Base-by-base conservation (phyloP, 2,797 vertebrate species). In the Pseudochromis fuscus region DNA sequence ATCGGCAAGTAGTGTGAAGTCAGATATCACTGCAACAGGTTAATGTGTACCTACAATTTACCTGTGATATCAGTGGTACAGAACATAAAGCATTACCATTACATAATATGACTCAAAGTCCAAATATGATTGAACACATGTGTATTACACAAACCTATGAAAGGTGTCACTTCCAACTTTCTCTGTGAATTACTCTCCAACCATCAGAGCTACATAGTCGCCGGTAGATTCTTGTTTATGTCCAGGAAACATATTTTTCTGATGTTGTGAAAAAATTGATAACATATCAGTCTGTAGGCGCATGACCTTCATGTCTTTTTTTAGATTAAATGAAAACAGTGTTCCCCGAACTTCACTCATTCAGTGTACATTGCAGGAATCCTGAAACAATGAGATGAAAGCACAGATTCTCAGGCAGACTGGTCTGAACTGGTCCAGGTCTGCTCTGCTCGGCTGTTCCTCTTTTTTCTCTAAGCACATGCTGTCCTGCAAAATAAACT, bases 331-430 rank as follows among this genome's bases (percentile, higher is more conserved):
- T 42, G 33, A 56, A 75, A 71, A 45, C 18, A 3, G 19, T 4
- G 18, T 65, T 74, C 33, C 27, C 35, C 4, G 4, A 53, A 58
- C 12, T 42, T n/a, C 38, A 15, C 3, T 12, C 6, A 9, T 57
- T 77, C 23, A 25, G 33, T 7, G 21, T 33, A 28, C 31, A 3
- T 18, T 59, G 49, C 55, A 62, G 58, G 8, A 63, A 73, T 33
- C 56, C 73, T 52, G 72, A 85, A 79, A 90, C 89, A 90, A 89
- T 89, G 85, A 74, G 25, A 89, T 91, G 79, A 90, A 91, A 86
- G 86, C 68, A 23, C 1, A 19, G 67, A 60, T 42, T 65, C 50
- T 61, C 38, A 30, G 23, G 11, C 65, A 77, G 70, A 81, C 89
- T 75, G 86, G 91, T 89, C 74, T 79, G 12, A 91, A 87, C 90